These are phyloP conservation scores for Plusia festucae DNA, from an alignment of 2,888 invertebrate genomes.

Conservation along the genomic window DNA sequence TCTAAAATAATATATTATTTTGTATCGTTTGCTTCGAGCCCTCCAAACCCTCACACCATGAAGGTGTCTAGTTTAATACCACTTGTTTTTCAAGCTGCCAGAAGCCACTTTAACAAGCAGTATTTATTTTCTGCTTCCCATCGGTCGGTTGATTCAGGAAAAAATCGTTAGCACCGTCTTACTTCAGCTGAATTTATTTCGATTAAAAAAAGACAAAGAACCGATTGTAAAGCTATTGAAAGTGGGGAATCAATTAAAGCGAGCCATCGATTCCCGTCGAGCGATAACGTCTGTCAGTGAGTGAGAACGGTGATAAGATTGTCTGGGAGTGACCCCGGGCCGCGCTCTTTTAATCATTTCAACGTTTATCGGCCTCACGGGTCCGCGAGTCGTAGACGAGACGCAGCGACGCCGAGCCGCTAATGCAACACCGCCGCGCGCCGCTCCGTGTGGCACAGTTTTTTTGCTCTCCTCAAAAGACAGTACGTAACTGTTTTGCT, in stretches of 20 bases:
- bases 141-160: conserved; percentile 74
- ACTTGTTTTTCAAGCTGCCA: conserved; percentile 67
- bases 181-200: conserved; percentile 80
- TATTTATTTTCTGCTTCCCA: conserved; percentile 73
- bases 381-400: conserved; percentile 38
- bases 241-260: conserved; percentile 87
- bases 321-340: conserved; percentile 55
- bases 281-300: conserved; percentile 81
- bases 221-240: conserved; percentile 75
- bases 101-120: conserved; percentile 71
- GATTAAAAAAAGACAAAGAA: conserved; percentile 85
- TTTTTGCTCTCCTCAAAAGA: too few species aligned
- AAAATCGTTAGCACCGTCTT: conserved; percentile 75
- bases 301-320: conserved; percentile 75
- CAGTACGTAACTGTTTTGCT: conserved; percentile 2
- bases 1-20: conserved; percentile 33
- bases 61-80: conserved; percentile 62
- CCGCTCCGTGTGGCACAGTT: conserved; percentile 1
- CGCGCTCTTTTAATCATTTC: conserved; percentile 74
- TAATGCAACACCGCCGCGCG: too few species aligned
- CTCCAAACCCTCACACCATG: conserved; percentile 56
- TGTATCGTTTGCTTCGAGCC: conserved; percentile 47
- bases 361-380: conserved; percentile 62
- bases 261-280: conserved; percentile 80
- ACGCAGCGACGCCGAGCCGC: conserved; percentile 26